These are phyloP conservation scores for Pterostichus madidus DNA, from an alignment of 2,888 invertebrate genomes.

Conservation along the genomic window DNA sequence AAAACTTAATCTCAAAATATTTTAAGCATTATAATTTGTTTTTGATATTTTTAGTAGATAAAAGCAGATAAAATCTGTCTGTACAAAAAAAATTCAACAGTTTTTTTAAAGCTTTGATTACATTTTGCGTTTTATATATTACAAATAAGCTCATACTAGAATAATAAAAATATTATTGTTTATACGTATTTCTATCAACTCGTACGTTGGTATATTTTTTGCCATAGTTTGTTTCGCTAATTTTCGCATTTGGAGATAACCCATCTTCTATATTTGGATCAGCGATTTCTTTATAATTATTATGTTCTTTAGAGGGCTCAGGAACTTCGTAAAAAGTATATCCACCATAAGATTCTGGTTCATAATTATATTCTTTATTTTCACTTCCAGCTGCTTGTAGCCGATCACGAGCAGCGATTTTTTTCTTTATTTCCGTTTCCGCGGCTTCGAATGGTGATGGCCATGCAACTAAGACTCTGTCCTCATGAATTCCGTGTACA, in stretches of 20 bases:
- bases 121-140: slow-evolving; percentile 3
- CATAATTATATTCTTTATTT: slow-evolving; percentile 52
- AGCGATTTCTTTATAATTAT: slow-evolving; percentile 12
- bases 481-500: slow-evolving; percentile 71
- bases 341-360: slow-evolving; percentile 58
- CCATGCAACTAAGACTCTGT: slow-evolving; percentile 71
- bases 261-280: slow-evolving; percentile 71
- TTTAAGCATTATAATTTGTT: slow-evolving; percentile 1
- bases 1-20: neutral
- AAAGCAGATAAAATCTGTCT: too few relatives aligned
- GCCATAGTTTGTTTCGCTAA: slow-evolving; percentile 70
- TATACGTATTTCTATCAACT: slow-evolving; percentile 34
- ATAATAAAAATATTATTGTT: slow-evolving; percentile 17
- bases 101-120: neutral
- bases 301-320: slow-evolving; percentile 32
- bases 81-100: too few relatives aligned
- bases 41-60: too few relatives aligned
- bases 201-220: slow-evolving; percentile 65
- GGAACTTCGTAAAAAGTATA: slow-evolving; percentile 54
- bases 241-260: slow-evolving; percentile 72
- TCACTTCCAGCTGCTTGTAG: slow-evolving; percentile 50
- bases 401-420: slow-evolving; percentile 23
- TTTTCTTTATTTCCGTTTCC: slow-evolving; percentile 71
- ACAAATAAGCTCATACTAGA: neutral
- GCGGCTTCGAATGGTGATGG: slow-evolving; percentile 74